Evolutionary conservation across 2,113 vertebrate species (phyloP).

Genomic region (Platichthys flesus): DNA sequence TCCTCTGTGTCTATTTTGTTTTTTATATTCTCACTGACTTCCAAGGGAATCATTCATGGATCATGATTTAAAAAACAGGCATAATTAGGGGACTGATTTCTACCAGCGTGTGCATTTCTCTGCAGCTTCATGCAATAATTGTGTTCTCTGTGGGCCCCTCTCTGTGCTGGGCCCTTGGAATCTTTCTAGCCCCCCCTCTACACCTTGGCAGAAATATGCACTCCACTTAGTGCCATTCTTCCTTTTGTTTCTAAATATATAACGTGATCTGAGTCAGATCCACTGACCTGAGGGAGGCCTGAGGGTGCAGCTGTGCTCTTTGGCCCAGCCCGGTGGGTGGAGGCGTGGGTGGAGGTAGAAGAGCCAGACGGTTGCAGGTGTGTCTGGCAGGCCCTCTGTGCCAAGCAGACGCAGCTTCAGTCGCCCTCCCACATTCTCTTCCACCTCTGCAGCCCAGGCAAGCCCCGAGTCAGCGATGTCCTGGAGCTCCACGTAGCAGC

Average conservation of each 20-base stretch:
- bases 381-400: slow-evolving; percentile 83
- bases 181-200: background rate
- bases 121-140: no score
- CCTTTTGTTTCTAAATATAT: slow-evolving; percentile 31
- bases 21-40: no score
- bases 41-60: no score
- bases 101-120: no score
- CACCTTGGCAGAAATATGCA: no score
- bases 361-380: slow-evolving; percentile 88
- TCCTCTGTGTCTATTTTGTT: no score
- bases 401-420: slow-evolving; percentile 90
- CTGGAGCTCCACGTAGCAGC: slow-evolving; percentile 91
- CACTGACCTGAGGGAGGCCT: slow-evolving; percentile 90
- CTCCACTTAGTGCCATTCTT: no score
- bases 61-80: no score
- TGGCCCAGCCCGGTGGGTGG: slow-evolving; percentile 94
- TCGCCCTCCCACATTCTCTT: slow-evolving; percentile 93
- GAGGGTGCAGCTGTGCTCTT: slow-evolving; percentile 86
- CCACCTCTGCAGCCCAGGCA: slow-evolving; percentile 90
- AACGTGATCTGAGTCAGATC: slow-evolving; percentile 4
- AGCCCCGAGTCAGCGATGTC: slow-evolving; percentile 81
- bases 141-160: no score
- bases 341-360: slow-evolving; percentile 95
- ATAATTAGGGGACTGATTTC: no score
- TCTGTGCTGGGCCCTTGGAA: background rate